Percentiles rank a stretch among this genome's conserved stretches.
phyloP scores from a whole-genome alignment of 1,140 invertebrate species.

The Camponotus vicinus region DNA sequence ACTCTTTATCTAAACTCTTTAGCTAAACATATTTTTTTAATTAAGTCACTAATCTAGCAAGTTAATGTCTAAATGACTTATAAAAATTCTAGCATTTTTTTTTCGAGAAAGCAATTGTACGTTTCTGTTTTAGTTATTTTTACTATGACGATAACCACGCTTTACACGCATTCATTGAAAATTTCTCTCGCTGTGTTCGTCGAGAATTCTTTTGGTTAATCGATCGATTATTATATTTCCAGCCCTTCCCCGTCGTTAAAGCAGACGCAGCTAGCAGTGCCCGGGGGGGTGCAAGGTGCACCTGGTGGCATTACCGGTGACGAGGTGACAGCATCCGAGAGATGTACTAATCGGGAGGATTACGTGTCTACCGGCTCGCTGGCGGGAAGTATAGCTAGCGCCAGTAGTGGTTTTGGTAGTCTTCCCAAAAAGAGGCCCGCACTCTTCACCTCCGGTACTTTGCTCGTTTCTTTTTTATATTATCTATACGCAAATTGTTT shows the following conservation, averaged over 20 bases:
- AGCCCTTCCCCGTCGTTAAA: constrained; percentile 91
- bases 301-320: constrained; percentile 80
- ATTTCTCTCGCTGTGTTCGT: neutral
- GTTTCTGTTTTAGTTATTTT: neutral
- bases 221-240: constrained; percentile 26
- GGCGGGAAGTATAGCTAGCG: constrained; percentile 91
- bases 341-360: constrained; percentile 88
- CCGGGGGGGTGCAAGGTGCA: constrained; percentile 83
- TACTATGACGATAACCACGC: neutral
- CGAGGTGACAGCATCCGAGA: constrained; percentile 78
- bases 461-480: neutral
- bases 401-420: constrained; percentile 93
- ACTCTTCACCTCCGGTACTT: constrained; percentile 87
- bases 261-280: constrained; percentile 88
- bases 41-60: neutral
- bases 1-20: neutral
- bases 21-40: neutral
- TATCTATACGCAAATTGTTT: neutral
- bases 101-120: neutral
- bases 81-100: neutral
- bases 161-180: neutral
- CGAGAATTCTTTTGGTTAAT: constrained; percentile 29
- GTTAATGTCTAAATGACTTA: neutral
- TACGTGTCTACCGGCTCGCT: constrained; percentile 86
- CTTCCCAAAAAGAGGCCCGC: constrained; percentile 91